A percentile compares a stretch with the other conserved stretches of the same genome.
phyloP scores from a whole-genome alignment of 2,113 vertebrate species.

The Ophiodon elongatus region DNA sequence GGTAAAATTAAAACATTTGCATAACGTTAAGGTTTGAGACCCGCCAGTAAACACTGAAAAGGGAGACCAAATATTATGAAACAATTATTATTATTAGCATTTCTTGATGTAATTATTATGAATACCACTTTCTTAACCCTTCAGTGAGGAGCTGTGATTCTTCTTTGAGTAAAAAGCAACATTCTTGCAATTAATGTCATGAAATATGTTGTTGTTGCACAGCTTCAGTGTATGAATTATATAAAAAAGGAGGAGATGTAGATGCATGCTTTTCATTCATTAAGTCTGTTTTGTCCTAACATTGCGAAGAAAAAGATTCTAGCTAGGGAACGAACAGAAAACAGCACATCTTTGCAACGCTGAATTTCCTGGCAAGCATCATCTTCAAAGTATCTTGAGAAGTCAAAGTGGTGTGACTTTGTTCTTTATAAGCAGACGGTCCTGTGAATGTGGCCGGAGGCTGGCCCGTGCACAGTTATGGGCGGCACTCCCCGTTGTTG shows the following conservation, averaged over 20 bases:
- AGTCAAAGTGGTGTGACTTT: slow-evolving; percentile 57
- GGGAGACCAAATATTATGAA: slow-evolving; percentile 25
- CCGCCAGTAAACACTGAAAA: slow-evolving; percentile 36
- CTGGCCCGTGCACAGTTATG: slow-evolving; percentile 65
- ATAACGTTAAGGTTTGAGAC: slow-evolving; percentile 64
- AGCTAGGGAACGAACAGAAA: background rate
- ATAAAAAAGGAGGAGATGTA: background rate
- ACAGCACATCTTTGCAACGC: background rate
- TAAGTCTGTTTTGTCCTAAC: background rate
- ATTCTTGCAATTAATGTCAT: background rate
- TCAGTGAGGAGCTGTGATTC: background rate
- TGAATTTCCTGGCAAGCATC: slow-evolving; percentile 22
- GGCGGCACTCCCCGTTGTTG: slow-evolving; percentile 73
- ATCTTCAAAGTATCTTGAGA: slow-evolving; percentile 48
- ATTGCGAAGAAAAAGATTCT: background rate
- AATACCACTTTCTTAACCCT: slow-evolving; percentile 2
- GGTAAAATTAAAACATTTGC: slow-evolving; percentile 78
- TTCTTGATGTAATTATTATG: slow-evolving; percentile 18
- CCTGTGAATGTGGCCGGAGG: slow-evolving; percentile 59
- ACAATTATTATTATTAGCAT: background rate
- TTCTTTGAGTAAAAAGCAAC: background rate
- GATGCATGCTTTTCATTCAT: background rate
- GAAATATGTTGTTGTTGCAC: background rate
- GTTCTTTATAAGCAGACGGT: slow-evolving; percentile 45
- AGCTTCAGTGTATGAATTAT: background rate